Evolutionary conservation across 2,888 invertebrate species (phyloP).

Genomic region (Emmelina monodactyla): DNA sequence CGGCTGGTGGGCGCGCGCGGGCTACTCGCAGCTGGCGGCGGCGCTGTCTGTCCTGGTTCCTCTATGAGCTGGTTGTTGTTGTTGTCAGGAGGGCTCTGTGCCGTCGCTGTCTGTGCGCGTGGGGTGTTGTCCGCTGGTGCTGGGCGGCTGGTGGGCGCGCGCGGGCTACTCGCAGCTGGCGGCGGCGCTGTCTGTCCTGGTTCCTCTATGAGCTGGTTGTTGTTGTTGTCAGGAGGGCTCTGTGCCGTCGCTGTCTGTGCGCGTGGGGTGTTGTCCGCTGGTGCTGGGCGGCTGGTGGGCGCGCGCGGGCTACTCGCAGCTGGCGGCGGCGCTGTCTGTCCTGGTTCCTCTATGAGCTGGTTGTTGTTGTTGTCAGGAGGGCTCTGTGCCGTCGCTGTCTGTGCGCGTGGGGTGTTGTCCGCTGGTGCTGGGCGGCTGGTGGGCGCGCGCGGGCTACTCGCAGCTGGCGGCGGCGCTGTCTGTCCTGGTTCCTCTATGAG

Average conservation of each 20-base stretch:
- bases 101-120: slow-evolving; percentile 70
- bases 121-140: slow-evolving; percentile 73
- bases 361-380: too few species aligned
- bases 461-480: slow-evolving; percentile 72
- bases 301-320: slow-evolving; percentile 84
- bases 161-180: slow-evolving; percentile 85
- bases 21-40: slow-evolving; percentile 82
- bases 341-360: too few species aligned
- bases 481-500: too few species aligned
- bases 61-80: too few species aligned
- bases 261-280: slow-evolving; percentile 78
- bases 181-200: slow-evolving; percentile 57
- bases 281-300: slow-evolving; percentile 77
- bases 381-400: slow-evolving; percentile 55
- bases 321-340: slow-evolving; percentile 67
- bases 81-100: slow-evolving; percentile 73
- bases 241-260: slow-evolving; percentile 63
- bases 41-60: too few species aligned
- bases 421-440: slow-evolving; percentile 77
- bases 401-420: slow-evolving; percentile 81
- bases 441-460: slow-evolving; percentile 80
- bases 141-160: slow-evolving; percentile 79
- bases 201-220: too few species aligned
- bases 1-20: slow-evolving; percentile 79
- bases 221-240: slow-evolving; percentile 76